Base-by-base conservation (phyloP, 2,797 vertebrate species). In the Sitta carolinensis region DNA sequence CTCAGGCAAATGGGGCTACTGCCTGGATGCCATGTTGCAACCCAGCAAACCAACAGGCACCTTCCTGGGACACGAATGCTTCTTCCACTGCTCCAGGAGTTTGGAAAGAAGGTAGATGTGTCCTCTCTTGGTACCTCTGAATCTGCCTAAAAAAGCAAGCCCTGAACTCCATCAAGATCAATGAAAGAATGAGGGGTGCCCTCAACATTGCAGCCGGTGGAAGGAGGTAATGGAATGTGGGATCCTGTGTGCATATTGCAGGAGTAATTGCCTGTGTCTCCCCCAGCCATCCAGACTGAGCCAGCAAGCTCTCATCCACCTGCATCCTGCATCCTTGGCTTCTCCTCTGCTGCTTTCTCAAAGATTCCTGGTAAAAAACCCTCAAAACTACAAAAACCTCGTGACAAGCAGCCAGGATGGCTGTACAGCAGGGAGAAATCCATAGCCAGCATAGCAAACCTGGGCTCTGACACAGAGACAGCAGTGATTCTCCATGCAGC, bases 181-280 rank as follows among this genome's bases (percentile, higher is more conserved):
- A 7, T 38, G 10, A 43, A 62, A 48, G 27, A 73, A 29, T 8
- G 30, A 50, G 22, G 16, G 23, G 11, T 61, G 47, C n/a, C 27
- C 34, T 69, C 62, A 59, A 3, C 30, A 25, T 2, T 9, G 52
- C 36, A 25, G 54, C 6, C 21, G n/a, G 43, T n/a, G 36, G 48
- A 30, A 59, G 57, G 38, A 54, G 43, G 17, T 2, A 2, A 18
- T 29, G 76, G 63, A 74, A 58, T 0, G 0, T 55, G 38, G 58
- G 15, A 40, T 58, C 13, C 48, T 11, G 11, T 14, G 36, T 25
- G 61, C 7, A 6, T 36, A 61, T 64, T 48, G 51, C 55, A 62
- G 40, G 45, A 84, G 17, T 4, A 3, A 73, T 16, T 26, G 27
- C n/a, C 40, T 3, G 1, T 34, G 40, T 6, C 27, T 64, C 27